Evolutionary conservation across 2,113 vertebrate genomes (phyloP), one percentile per base, ranked within the genome.

Genomic region (Mustela lutreola): DNA sequence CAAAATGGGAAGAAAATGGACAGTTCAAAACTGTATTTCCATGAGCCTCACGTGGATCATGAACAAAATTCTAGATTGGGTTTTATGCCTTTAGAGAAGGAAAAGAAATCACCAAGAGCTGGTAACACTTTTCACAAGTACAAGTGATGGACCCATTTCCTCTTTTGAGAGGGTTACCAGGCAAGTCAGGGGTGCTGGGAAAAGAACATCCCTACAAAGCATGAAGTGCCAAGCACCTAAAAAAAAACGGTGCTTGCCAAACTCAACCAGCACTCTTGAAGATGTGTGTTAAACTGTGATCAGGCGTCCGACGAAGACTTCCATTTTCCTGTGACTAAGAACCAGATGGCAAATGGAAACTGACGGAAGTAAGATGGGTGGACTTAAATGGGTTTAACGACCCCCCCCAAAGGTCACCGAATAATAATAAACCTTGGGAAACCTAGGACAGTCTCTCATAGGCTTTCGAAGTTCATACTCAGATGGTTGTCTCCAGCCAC

Each of bases 261-360:
- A 50, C 15, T 75, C 71, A 21, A 1, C 0, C 36, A 75, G 58
- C 28, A 45, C 82, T n/a, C 81, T 4, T 16, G 42, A 7, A n/a
- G 78, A 7, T 28, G 78, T 26, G 28, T 4, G 21, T 19, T 24
- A 22, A 70, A 33, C 92, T 21, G 48, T 1, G 21, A 36, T 11
- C 1, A n/a, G 31, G 26, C 45, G 10, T 0, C 16, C 16, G 36
- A 18, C 0, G 0, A 62, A n/a, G 60, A 21, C 24, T 10, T 33
- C 4, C 15, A 9, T 21, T 15, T 36, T 58, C 73, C 14, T 3
- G 31, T 18, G 89, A 28, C 60, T 4, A 8, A 65, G 65, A 56
- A 28, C 12, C 5, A 86, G 58, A 28, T 0, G 4, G 63, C 3
- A n/a, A 58, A 21, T 0, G 26, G n/a, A 33, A 85, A 31, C 1